phyloP scores from a whole-genome alignment of 2,113 vertebrate species.

The Mesitornis unicolor region DNA sequence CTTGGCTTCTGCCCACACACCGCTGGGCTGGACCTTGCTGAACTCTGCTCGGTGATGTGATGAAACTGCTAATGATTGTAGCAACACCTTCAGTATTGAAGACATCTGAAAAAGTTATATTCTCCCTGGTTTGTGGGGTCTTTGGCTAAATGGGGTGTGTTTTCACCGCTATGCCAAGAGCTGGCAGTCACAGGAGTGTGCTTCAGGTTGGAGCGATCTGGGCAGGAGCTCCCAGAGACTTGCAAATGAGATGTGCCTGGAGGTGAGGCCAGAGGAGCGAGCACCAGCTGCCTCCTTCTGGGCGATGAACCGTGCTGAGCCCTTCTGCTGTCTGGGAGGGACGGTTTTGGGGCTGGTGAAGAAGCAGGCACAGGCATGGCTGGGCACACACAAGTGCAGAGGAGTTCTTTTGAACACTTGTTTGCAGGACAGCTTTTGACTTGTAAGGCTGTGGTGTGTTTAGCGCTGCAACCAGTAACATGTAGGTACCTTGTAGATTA shows the following conservation, averaged over 20 bases:
- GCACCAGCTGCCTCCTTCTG: background rate
- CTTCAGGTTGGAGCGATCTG: background rate
- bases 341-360: background rate
- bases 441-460: background rate
- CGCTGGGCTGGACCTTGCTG: background rate
- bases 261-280: background rate
- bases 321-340: background rate
- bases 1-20: background rate
- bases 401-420: background rate
- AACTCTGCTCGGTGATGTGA: accelerated
- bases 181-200: background rate
- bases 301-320: background rate
- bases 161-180: accelerated
- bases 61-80: background rate
- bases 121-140: accelerated
- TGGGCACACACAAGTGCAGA: background rate
- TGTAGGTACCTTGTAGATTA: background rate
- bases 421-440: background rate
- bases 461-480: background rate
- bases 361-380: background rate
- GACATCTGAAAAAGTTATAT: background rate
- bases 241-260: accelerated
- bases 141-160: background rate
- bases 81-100: accelerated
- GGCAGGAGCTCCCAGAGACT: background rate